Conservation (phyloP, 2,113 vertebrate species). For the Hemiscyllium ocellatum region DNA sequence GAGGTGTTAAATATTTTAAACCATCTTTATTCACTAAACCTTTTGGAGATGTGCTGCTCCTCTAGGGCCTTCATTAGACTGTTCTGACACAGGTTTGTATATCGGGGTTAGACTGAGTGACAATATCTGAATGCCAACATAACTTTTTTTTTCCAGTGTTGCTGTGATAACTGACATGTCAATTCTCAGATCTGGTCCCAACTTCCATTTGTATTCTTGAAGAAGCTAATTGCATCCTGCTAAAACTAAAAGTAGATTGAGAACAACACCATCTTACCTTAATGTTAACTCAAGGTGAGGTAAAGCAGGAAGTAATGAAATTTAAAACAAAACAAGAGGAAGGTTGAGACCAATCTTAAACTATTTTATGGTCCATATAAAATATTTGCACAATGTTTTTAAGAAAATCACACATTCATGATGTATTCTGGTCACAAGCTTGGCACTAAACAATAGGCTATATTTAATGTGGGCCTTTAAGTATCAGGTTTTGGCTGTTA, state of each 20-base stretch:
- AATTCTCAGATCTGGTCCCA: not conserved
- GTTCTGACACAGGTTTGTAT: not conserved
- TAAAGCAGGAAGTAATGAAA: not conserved
- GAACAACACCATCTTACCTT: not conserved
- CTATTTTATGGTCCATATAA: not conserved
- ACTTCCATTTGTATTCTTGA: not conserved
- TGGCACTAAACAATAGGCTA: not conserved
- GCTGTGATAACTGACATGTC: slow-evolving; percentile 13
- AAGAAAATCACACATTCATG: not conserved
- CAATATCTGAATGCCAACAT: slow-evolving; percentile 22
- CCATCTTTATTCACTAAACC: slow-evolving; percentile 19
- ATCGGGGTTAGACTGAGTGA: not conserved
- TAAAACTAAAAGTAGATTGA: not conserved
- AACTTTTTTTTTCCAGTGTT: not conserved
- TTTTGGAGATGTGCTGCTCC: not conserved
- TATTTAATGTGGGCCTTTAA: not conserved
- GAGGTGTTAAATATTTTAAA: slow-evolving; percentile 32
- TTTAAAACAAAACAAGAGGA: not conserved
- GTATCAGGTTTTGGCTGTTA: not conserved
- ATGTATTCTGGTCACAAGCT: not conserved
- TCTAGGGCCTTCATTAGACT: slow-evolving; percentile 24
- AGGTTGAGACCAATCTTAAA: not conserved
- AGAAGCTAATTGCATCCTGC: not conserved
- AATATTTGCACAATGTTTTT: not conserved
- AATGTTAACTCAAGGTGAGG: not conserved